Evolutionary conservation across 1,140 invertebrate genomes (phyloP), one percentile per base, ranked within the genome.

Genomic region (Bombyx mori): DNA sequence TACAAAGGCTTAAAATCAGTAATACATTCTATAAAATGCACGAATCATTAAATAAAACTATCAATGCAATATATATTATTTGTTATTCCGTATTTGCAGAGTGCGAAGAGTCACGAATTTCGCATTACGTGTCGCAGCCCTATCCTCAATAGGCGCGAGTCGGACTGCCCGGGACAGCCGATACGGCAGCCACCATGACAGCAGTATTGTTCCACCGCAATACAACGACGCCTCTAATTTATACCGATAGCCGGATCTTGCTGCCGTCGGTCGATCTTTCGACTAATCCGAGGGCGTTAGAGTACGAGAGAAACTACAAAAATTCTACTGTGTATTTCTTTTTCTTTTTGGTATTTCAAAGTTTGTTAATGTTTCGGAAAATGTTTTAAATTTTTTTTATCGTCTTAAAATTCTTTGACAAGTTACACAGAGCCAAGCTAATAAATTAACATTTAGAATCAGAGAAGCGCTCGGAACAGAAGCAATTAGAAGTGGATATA

Each of bases 131-230:
- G 4, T 35, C 26, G 26, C 26, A 35, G 26, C 26, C 26, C 50
- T 60, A 43, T 44, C 57, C 61, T 56, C 43, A 8, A 43, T 42
- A 50, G 62, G 71, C 74, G 75, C 70, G 69, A 74, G 77, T 72
- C 71, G 69, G 76, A 75, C 71, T 69, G 68, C 71, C 71, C 68
- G 73, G 69, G 75, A 79, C 73, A 75, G 68, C 69, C 70, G 78
- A 81, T 80, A 77, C 77, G 67, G 70, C 68, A 77, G 76, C 80
- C 77, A 81, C 80, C 79, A 74, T 79, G 76, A 86, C 77, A 82
- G 76, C 70, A 73, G 77, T 79, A 83, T 86, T 82, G 80, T 86
- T 86, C 69, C 68, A 69, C 58, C 60, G 69, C 71, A 69, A 77
- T 76, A 79, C 79, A 75, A 80, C 73, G 70, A 69, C 77, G 62